phyloP scores from a whole-genome alignment of 1,140 invertebrate species.

The Eriocheir sinensis region DNA sequence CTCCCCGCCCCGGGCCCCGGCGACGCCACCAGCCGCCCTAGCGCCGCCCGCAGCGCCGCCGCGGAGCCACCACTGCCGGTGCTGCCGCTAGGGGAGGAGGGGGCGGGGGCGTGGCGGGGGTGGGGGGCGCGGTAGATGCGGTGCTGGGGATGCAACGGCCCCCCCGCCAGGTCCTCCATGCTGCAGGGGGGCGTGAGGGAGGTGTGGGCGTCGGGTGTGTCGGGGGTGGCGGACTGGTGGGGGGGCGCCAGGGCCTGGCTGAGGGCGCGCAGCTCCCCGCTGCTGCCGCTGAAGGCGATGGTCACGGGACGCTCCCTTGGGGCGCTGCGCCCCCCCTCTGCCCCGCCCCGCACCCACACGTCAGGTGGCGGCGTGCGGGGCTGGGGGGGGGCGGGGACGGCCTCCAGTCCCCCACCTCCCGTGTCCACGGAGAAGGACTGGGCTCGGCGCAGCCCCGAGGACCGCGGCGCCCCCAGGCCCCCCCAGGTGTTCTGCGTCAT shows the following conservation, averaged over 20 bases:
- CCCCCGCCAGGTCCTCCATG: background rate
- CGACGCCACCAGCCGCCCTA: background rate
- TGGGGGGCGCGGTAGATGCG: background rate
- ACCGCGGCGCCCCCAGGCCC: no score
- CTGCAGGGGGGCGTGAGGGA: background rate
- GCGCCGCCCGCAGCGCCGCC: background rate
- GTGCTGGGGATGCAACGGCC: background rate
- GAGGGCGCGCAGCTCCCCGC: slow-evolving; percentile 52
- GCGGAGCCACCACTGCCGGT: background rate
- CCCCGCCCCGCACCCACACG: slow-evolving; percentile 52
- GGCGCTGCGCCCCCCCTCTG: slow-evolving; percentile 45
- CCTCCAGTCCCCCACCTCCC: background rate
- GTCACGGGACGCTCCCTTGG: slow-evolving; percentile 76
- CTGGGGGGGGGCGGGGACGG: background rate
- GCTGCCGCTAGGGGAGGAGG: no score
- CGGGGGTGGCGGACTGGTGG: background rate
- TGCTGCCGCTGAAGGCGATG: slow-evolving; percentile 61
- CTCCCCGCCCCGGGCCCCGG: no score
- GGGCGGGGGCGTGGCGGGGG: background rate
- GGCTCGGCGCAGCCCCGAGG: slow-evolving; percentile 52
- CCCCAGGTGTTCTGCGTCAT: no score
- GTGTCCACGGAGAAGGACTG: slow-evolving; percentile 71
- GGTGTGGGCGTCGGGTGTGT: slow-evolving; percentile 47
- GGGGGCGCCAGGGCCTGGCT: slow-evolving; percentile 66
- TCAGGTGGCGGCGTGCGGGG: slow-evolving; percentile 11